Conservation (phyloP, 2,113 vertebrate species). For the Gymnarchus niloticus region DNA sequence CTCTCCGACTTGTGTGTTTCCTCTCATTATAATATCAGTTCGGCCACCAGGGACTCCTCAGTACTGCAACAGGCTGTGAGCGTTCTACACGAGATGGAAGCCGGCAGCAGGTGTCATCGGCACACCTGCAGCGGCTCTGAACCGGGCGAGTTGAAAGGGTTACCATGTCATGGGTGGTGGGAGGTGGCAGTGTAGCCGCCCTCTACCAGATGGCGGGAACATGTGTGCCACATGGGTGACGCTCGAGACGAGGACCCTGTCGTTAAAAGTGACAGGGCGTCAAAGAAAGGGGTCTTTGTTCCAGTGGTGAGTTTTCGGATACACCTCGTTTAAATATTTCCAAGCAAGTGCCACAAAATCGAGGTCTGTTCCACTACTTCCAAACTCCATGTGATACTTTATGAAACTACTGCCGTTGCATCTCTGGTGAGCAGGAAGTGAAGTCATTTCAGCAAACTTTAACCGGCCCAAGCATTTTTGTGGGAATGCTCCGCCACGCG, state of each 20-base stretch:
- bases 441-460: neutral
- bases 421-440: neutral
- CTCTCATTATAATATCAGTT: constrained; percentile 20
- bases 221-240: neutral
- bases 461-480: neutral
- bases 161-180: neutral
- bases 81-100: neutral
- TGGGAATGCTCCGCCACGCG: neutral
- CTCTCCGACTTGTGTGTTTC: neutral
- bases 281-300: neutral
- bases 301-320: neutral
- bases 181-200: neutral
- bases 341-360: neutral
- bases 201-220: neutral
- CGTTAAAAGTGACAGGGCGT: neutral
- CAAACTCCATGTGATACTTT: neutral
- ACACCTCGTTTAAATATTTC: neutral
- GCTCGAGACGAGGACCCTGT: neutral
- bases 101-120: no score
- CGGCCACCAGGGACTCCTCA: neutral
- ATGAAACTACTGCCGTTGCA: neutral
- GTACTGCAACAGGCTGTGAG: neutral
- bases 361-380: neutral
- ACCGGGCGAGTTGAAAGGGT: neutral
- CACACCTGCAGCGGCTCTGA: neutral